Base-by-base conservation (phyloP, 2,797 vertebrate genomes). In the Trachops cirrhosus region DNA sequence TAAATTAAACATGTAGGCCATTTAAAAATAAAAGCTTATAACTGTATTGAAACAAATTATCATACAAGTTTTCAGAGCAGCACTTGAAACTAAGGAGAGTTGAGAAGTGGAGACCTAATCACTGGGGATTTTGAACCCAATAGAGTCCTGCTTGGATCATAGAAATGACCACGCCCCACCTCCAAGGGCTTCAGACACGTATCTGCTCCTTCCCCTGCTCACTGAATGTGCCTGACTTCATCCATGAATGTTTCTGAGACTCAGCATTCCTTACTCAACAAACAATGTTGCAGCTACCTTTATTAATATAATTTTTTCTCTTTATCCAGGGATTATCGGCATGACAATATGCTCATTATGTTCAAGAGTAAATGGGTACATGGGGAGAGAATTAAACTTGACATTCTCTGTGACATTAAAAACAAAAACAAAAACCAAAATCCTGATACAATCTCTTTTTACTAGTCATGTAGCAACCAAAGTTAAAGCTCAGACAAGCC, bases 1-100 rank as follows among this genome's bases (percentile, higher is more conserved):
- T 95, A 98, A 98, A 93, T 64, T 93, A 79, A 97, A 91, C 79
- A 95, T 97, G 93, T 68, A 10, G 32, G 52, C 34, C 54, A 86
- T 97, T 98, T 97, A 96, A 97, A 98, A 95, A 86, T 79, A 96
- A 89, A 95, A 79, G 21, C 73, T 96, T 94, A 95, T 89, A 96
- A 46, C 32, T 93, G 75, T 97, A 68, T 46, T 86, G 93, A 86
- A 98, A 97, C 95, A 95, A 98, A 98, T 98, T 97, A 77, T 86
- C 29, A 29, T 93, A 50, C 79, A 95, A 86, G 97, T 88, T 97
- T 97, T 97, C 95, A 97, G 91, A 94, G 83, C 83, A 95, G 93
- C 91, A 90, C 95, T 97, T 97, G 94, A 97, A 98, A 98, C 92
- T 91, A 95, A 97, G 92, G 95, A 98, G 98, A 96, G 93, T 97